Base-by-base conservation (phyloP, 1,140 invertebrate species). In the Mya arenaria region DNA sequence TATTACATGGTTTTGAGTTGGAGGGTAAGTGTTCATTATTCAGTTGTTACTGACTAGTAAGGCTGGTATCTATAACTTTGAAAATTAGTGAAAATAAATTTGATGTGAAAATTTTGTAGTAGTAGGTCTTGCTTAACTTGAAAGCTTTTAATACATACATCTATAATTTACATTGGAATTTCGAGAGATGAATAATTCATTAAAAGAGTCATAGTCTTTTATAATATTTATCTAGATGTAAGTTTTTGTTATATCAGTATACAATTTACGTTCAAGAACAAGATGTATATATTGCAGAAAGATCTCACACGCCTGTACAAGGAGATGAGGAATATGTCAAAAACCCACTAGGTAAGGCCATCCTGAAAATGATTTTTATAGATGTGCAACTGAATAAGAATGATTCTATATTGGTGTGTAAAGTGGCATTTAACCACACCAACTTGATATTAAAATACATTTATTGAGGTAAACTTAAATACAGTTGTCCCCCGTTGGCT, bases 1-100 rank as follows among this genome's bases (percentile, higher is more conserved):
- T 98, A 10, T 91, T 98, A 0, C 96, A 95, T 91, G 96, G 96
- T 25, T 96, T 94, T 82, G 90, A 93, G 55, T 78, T 94, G n/a
- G 91, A 93, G 89, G 93, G 92, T 92, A 88, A 34, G 30, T 32
- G 1, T 34, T 66, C n/a, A n/a, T n/a, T n/a, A n/a, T n/a, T n/a
- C n/a, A n/a, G n/a, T n/a, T n/a, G n/a, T n/a, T n/a, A n/a, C n/a
- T n/a, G n/a, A n/a, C n/a, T n/a, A n/a, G n/a, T n/a, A n/a, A n/a
- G n/a, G n/a, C n/a, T n/a, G n/a, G n/a, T n/a, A n/a, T n/a, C n/a
- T n/a, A n/a, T n/a, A n/a, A n/a, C n/a, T n/a, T n/a, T n/a, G n/a
- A n/a, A n/a, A n/a, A n/a, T n/a, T n/a, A n/a, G n/a, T n/a, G n/a
- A n/a, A n/a, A n/a, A n/a, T n/a, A n/a, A n/a, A n/a, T n/a, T n/a